Percentiles rank a stretch among this genome's conserved stretches.
Conservation (phyloP, 2,797 vertebrate species). For the Sciurus vulgaris region DNA sequence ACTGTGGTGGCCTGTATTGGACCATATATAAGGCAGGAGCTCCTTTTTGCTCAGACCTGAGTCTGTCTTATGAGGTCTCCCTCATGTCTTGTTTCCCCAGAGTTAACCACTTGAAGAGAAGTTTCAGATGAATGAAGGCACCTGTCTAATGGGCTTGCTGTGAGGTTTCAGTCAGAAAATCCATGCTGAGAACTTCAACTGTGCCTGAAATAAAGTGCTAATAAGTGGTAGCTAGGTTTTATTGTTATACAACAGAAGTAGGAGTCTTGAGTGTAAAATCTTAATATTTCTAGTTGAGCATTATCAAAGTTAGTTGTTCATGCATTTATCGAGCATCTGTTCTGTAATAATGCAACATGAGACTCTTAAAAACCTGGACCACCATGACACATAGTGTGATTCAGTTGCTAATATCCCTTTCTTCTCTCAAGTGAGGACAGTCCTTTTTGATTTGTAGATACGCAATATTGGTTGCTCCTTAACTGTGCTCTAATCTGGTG, state of each 20-base stretch:
- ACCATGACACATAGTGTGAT: background rate
- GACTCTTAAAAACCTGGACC: background rate
- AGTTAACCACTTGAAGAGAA: conserved; percentile 18
- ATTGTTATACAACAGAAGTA: conserved; percentile 31
- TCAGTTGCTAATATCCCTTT: background rate
- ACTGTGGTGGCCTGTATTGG: background rate
- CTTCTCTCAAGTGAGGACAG: background rate
- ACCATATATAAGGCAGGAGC: background rate
- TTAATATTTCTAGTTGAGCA: conserved; percentile 39
- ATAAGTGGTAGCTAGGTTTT: conserved; percentile 34
- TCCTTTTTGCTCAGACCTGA: background rate
- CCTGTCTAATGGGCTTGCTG: background rate
- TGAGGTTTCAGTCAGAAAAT: conserved; percentile 17
- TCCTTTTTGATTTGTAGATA: conserved; percentile 2
- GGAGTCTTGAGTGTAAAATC: background rate
- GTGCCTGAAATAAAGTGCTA: conserved; percentile 1
- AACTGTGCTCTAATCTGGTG: background rate
- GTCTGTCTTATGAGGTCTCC: background rate
- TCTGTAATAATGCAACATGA: background rate
- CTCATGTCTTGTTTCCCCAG: conserved; percentile 12
- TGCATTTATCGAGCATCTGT: conserved; percentile 8
- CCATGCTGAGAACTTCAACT: conserved; percentile 13
- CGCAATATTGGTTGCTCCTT: conserved; percentile 17
- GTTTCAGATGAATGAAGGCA: background rate
- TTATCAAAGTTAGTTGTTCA: conserved; percentile 40